Evolutionary conservation across 2,113 vertebrate genomes (phyloP), one percentile per base, ranked within the genome.

Genomic region (Phrynocephalus versicolor): DNA sequence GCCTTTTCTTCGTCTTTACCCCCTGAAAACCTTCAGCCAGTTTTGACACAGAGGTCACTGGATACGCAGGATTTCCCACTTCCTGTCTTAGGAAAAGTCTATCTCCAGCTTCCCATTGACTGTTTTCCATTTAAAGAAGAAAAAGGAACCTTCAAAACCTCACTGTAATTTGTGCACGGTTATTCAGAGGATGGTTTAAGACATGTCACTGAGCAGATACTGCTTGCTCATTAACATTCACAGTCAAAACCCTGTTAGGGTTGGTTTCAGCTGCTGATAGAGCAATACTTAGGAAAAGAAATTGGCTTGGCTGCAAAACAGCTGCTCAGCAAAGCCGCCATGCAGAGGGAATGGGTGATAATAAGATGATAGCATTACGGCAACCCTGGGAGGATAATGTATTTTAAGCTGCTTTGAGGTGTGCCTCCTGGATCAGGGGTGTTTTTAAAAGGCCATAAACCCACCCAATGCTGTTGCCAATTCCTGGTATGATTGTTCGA

Each of bases 251-350:
- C 83, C 89, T 13, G 71, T 85, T 93, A 79, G 15, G 85, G 82
- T 90, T 95, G 92, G 83, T 91, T 95, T 93, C 62, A 1, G 85
- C 45, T 89, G 95, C 90, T 93, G 92, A 96, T 94, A 86, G 89
- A 95, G 95, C 88, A 95, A 94, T 94, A 92, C 86, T 94, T 95
- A 90, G 93, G 58, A 96, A 95, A 96, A 94, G 94, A 95, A 95
- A 95, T 94, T 92, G 93, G 89, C 93, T 95, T 94, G 88, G 92
- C 89, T 95, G 89, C 86, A 87, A 92, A 96, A 95, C 92, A 95
- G 93, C 94, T 95, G 93, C 91, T 95, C 89, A 87, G 92, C 83
- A 82, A 95, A 92, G 90, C 89, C 87, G 93, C 86, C 64, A 21
- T 93, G 88, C 88, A 92, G 92, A 83, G 60, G 91, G 88, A 93